These are phyloP conservation scores for Drosophila picticornis DNA, from an alignment of 2,888 invertebrate genomes.

Conservation along the genomic window DNA sequence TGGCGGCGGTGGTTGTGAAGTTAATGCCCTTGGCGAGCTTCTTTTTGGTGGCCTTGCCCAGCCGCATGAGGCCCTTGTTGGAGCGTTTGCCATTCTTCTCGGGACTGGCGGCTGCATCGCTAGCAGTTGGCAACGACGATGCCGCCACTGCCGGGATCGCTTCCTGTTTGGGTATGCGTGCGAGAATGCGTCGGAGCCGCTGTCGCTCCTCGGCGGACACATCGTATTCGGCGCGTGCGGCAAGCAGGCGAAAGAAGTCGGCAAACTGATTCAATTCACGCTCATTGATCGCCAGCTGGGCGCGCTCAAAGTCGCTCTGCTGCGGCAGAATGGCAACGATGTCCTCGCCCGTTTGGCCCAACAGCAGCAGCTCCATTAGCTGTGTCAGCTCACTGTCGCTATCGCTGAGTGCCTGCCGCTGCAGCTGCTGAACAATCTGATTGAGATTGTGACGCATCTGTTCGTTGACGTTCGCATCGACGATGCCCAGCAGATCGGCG, in stretches of 20 bases:
- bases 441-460: slow-evolving; percentile 95
- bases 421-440: slow-evolving; percentile 96
- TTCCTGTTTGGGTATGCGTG: slow-evolving; percentile 84
- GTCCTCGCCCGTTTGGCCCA: slow-evolving; percentile 85
- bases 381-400: slow-evolving; percentile 91
- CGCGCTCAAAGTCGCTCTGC: slow-evolving; percentile 87
- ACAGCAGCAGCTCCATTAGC: slow-evolving; percentile 89
- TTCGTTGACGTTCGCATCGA: slow-evolving; percentile 95
- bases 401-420: slow-evolving; percentile 94
- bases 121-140: neutral
- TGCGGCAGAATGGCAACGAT: slow-evolving; percentile 85
- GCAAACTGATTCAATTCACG: slow-evolving; percentile 88
- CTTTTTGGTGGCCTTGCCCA: slow-evolving; percentile 84
- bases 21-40: slow-evolving; percentile 84
- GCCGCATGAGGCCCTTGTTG: slow-evolving; percentile 80
- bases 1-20: slow-evolving; percentile 64
- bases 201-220: slow-evolving; percentile 85
- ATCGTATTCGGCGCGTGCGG: slow-evolving; percentile 81
- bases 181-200: slow-evolving; percentile 85
- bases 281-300: slow-evolving; percentile 89
- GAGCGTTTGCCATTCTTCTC: slow-evolving; percentile 67
- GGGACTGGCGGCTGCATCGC: slow-evolving; percentile 1
- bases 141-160: neutral
- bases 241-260: slow-evolving; percentile 86
- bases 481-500: slow-evolving; percentile 97